phyloP scores from a whole-genome alignment of 1,140 invertebrate genomes.

The Brachionus calyciflorus region DNA sequence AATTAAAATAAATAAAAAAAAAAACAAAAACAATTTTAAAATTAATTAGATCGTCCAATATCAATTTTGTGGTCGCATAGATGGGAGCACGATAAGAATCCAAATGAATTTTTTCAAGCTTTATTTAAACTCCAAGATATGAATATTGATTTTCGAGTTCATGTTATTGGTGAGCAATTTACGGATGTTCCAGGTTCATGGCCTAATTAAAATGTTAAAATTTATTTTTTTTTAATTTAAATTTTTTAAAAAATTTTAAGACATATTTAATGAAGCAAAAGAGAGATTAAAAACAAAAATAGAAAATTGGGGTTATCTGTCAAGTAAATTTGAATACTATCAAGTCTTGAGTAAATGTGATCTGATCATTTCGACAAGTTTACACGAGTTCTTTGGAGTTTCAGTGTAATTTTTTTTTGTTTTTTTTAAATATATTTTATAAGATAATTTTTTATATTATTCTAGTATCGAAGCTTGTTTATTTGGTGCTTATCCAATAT shows the following conservation, averaged over 20 bases:
- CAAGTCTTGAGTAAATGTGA: conserved; percentile 64
- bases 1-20: no score
- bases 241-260: conserved; percentile 48
- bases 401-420: conserved; percentile 62
- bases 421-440: conserved; percentile 54
- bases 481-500: conserved; percentile 69
- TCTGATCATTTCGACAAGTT: conserved; percentile 71
- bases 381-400: conserved; percentile 75
- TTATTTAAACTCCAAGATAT: conserved; percentile 64
- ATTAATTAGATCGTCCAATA: conserved; percentile 54
- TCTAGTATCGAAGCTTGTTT: conserved; percentile 69
- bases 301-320: conserved; percentile 66
- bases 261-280: conserved; percentile 60
- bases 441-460: conserved; percentile 50
- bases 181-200: conserved; percentile 65
- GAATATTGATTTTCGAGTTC: conserved; percentile 65
- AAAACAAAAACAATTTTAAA: no score
- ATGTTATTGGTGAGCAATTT: conserved; percentile 67
- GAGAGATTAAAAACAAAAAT: conserved; percentile 64
- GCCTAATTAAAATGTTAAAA: conserved; percentile 40
- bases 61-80: conserved; percentile 75
- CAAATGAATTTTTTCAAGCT: conserved; percentile 66
- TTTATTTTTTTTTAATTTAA: background rate
- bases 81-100: conserved; percentile 78
- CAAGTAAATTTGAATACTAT: conserved; percentile 65